Evolutionary conservation across 2,113 vertebrate species (phyloP), one percentile per base, ranked within the genome.

Genomic region (Probosciger aterrimus): DNA sequence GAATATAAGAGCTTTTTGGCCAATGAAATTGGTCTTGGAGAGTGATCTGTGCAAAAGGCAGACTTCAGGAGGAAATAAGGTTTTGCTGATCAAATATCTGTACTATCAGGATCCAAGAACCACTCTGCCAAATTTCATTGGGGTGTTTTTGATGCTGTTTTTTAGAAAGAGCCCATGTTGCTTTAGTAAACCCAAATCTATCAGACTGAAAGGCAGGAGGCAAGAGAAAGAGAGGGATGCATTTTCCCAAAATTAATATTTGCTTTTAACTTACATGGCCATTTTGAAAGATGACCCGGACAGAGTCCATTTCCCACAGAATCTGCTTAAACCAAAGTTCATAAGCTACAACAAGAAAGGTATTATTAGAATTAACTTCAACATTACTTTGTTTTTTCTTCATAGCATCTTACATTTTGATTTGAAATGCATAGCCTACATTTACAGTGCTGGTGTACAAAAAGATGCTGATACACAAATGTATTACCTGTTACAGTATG

Each of bases 291-390:
- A 99, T 99, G 70, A 97, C 98, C 70, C 99, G 97, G 86, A 99
- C 98, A 49, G 99, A 99, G 96, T 99, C 99, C 59, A 99, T 95
- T 97, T 99, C 99, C 98, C 99, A 99, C 55, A 99, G 96, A 89
- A 99, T 99, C 96, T 99, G 99, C 95, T 99, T 99, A 97, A 99
- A 99, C 99, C 99, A 99, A 74, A 99, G 98, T 94, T 99, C 99
- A 94, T 99, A 99, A 70, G 98, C 99, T 99, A 93, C 27, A 94
- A 96, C 9, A 50, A 91, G 62, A 93, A 96, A 95, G 37, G 5
- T 15, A 60, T 14, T 27, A 13, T 93, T 82, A 96, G n/a, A 9
- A n/a, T 63, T 68, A 87, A 17, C 25, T 67, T 95, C 27, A 77
- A 53, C 6, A 17, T 33, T 59, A 44, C 8, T 73, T 73, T 44